These are phyloP conservation scores for Istiophorus platypterus DNA, from an alignment of 2,113 vertebrate genomes.

Conservation along the genomic window DNA sequence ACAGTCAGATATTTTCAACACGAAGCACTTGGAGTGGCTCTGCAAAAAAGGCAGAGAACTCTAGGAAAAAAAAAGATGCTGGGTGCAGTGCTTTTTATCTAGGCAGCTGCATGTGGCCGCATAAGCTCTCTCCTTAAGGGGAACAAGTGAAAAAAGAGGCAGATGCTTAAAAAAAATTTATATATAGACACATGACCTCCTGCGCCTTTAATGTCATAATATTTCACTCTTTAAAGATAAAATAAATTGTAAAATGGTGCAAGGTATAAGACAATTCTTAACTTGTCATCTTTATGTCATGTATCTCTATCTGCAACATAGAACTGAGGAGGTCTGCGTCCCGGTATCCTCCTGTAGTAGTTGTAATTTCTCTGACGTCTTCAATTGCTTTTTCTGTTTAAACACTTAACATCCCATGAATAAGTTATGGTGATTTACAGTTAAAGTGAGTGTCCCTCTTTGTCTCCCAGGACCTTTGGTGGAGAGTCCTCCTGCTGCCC, in stretches of 20 bases:
- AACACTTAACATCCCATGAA: background rate
- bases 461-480: constrained; percentile 35
- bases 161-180: too few relatives aligned
- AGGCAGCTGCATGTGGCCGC: too few relatives aligned
- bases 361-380: background rate
- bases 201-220: background rate
- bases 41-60: too few relatives aligned
- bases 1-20: too few relatives aligned
- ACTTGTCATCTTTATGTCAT: background rate
- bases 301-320: background rate
- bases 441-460: constrained; percentile 8
- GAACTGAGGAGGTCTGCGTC: background rate
- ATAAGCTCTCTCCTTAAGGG: too few relatives aligned
- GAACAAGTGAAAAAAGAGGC: too few relatives aligned
- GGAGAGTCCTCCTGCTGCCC: constrained; percentile 72
- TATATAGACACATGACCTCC: too few relatives aligned
- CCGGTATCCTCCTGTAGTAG: background rate
- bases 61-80: too few relatives aligned
- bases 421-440: background rate
- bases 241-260: background rate
- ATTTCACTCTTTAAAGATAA: background rate
- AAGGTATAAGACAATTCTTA: background rate
- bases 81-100: too few relatives aligned
- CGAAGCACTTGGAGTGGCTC: too few relatives aligned
- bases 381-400: background rate